phyloP scores from a whole-genome alignment of 2,797 vertebrate species.

The Perodicticus potto region DNA sequence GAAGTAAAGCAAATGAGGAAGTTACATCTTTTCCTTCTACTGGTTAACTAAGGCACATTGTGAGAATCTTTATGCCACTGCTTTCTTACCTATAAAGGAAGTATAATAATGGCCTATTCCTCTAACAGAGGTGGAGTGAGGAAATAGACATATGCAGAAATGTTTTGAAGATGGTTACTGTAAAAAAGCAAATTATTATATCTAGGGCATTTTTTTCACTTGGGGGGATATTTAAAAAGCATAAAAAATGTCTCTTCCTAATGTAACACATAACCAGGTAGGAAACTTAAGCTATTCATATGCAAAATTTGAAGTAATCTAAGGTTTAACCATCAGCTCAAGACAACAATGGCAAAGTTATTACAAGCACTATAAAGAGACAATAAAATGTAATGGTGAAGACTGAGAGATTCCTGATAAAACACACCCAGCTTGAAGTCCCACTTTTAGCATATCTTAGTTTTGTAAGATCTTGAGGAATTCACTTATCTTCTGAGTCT shows the following conservation, averaged over 20 bases:
- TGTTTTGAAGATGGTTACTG: slow-evolving; percentile 52
- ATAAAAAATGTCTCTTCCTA: slow-evolving; percentile 52
- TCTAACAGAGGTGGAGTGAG: not conserved
- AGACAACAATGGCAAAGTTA: slow-evolving; percentile 41
- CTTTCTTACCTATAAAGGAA: slow-evolving; percentile 66
- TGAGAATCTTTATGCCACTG: slow-evolving; percentile 33
- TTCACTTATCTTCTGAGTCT: not conserved
- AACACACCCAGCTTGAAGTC: not conserved
- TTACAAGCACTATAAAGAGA: not conserved
- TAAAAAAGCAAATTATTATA: slow-evolving; percentile 69
- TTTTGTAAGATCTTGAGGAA: not conserved
- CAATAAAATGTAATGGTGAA: not conserved
- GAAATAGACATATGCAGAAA: slow-evolving; percentile 10
- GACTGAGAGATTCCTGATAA: not conserved
- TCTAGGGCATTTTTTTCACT: slow-evolving; percentile 60
- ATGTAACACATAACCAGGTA: not conserved
- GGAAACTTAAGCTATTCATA: not conserved
- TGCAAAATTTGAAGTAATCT: slow-evolving; percentile 43
- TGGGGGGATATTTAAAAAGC: slow-evolving; percentile 5
- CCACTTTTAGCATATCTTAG: not conserved
- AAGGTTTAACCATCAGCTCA: slow-evolving; percentile 45
- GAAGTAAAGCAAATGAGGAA: not conserved
- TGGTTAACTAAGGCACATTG: not conserved
- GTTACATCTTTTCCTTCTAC: not conserved
- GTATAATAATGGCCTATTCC: slow-evolving; percentile 30